phyloP scores from a whole-genome alignment of 2,888 invertebrate species.

The Oligia latruncula region DNA sequence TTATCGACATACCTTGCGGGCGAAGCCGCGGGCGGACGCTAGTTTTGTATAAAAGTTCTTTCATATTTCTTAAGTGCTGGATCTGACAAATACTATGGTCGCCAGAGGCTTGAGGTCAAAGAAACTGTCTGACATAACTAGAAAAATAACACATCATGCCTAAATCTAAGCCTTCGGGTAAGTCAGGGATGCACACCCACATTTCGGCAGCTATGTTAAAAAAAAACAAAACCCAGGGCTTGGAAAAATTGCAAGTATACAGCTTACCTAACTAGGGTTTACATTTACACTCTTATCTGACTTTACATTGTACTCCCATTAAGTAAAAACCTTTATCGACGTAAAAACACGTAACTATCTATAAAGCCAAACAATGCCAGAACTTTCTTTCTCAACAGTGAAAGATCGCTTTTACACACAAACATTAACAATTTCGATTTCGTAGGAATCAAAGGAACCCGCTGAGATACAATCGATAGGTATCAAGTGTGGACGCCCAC shows the following conservation, averaged over 20 bases:
- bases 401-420: constrained; percentile 52
- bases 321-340: neutral
- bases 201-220: no score
- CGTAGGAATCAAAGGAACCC: constrained; percentile 64
- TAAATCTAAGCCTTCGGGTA: neutral
- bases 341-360: constrained; percentile 6
- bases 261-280: neutral
- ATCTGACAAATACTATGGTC: neutral
- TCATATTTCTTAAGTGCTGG: neutral
- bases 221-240: no score
- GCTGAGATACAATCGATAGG: constrained; percentile 67
- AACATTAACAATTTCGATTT: constrained; percentile 60
- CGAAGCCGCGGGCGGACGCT: no score
- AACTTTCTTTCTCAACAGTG: constrained; percentile 34
- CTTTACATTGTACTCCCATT: neutral
- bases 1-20: no score
- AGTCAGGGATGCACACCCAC: no score
- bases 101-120: neutral
- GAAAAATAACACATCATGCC: neutral
- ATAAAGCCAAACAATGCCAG: constrained; percentile 31
- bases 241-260: neutral
- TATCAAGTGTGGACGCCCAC: constrained; percentile 77
- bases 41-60: neutral
- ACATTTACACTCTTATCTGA: neutral
- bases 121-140: neutral